phyloP scores from a whole-genome alignment of 2,113 vertebrate genomes.

The Tympanuchus pallidicinctus region DNA sequence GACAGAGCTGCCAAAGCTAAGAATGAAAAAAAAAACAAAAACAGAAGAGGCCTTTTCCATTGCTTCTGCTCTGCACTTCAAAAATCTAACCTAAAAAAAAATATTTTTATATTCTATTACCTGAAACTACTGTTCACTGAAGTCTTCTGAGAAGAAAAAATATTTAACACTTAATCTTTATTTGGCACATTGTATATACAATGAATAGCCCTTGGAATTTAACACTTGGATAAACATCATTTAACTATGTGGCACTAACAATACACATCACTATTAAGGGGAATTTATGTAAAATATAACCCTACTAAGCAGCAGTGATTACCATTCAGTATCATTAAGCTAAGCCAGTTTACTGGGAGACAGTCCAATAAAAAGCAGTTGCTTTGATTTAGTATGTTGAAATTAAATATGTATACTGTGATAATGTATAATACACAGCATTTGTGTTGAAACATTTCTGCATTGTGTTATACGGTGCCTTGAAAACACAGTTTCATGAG shows the following conservation, averaged over 20 bases:
- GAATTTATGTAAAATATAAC: constrained; percentile 62
- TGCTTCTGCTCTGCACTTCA: background rate
- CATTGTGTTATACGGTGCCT: background rate
- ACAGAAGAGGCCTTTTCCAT: background rate
- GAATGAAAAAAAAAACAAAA: background rate
- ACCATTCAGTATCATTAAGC: constrained; percentile 3
- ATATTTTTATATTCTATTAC: background rate
- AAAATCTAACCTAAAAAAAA: background rate
- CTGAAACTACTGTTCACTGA: constrained; percentile 1
- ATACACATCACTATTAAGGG: constrained; percentile 46
- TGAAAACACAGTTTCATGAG: background rate
- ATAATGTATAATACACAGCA: background rate
- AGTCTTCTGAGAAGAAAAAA: background rate
- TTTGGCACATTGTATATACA: constrained; percentile 47
- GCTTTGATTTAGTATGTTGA: constrained; percentile 37
- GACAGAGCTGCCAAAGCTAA: background rate
- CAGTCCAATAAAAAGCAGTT: constrained; percentile 39
- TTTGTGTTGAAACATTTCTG: background rate
- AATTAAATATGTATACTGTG: background rate
- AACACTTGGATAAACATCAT: constrained; percentile 50
- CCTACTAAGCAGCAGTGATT: constrained; percentile 34
- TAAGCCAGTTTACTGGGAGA: constrained; percentile 29
- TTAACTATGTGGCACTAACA: constrained; percentile 54
- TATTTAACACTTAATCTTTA: constrained; percentile 28
- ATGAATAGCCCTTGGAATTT: constrained; percentile 49